Evolutionary conservation across 2,797 vertebrate genomes (phyloP).

Genomic region (Phataginus tetradactyla): DNA sequence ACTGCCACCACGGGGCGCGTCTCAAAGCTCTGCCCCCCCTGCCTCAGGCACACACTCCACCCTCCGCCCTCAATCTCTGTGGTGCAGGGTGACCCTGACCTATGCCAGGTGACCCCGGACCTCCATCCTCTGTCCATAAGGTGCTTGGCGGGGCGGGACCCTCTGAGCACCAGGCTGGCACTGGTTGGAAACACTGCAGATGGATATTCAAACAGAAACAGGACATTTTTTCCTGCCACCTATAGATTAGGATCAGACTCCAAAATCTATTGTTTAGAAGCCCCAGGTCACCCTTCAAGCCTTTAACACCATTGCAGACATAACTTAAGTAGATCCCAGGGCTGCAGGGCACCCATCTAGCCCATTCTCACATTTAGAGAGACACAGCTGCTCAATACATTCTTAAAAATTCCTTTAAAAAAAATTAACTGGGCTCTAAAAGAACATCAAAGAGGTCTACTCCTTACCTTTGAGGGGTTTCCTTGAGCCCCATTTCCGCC

Average conservation of each 20-base stretch:
- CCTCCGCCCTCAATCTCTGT: background rate
- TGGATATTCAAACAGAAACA: background rate
- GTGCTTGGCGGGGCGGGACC: too few relatives aligned
- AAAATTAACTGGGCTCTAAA: background rate
- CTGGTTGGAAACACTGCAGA: background rate
- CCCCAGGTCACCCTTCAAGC: background rate
- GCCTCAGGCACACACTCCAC: background rate
- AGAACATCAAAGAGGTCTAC: background rate
- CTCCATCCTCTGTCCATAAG: background rate
- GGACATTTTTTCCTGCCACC: background rate
- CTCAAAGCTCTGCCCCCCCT: background rate
- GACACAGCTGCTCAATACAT: background rate
- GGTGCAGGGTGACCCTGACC: background rate
- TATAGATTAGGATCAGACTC: background rate
- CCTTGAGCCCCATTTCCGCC: background rate
- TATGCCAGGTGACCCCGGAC: background rate
- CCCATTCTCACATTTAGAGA: background rate
- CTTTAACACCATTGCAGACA: too few relatives aligned
- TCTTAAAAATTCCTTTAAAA: background rate
- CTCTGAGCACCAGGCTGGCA: accelerated
- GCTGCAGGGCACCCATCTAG: too few relatives aligned
- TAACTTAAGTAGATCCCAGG: background rate
- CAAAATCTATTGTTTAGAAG: background rate
- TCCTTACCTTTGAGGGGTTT: background rate
- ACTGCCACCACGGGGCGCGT: too few relatives aligned